These are phyloP conservation scores for Butastur rufipennis DNA, from an alignment of 2,113 vertebrate species.

Conservation along the genomic window DNA sequence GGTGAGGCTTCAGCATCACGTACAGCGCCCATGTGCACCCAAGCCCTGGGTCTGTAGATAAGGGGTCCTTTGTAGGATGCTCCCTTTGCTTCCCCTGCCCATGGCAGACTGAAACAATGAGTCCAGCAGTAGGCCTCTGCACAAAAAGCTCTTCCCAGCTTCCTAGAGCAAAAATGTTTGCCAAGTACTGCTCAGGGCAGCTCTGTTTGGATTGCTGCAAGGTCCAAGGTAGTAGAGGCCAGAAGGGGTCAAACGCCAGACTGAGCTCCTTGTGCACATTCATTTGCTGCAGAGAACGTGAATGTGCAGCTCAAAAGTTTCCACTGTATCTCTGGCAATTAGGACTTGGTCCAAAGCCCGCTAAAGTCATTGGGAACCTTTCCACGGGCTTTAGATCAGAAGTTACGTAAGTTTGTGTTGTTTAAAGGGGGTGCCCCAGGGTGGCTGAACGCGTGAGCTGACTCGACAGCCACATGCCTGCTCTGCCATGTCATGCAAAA, in stretches of 20 bases:
- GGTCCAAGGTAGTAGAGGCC: background rate
- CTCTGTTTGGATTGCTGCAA: background rate
- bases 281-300: background rate
- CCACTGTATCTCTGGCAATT: background rate
- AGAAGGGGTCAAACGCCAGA: background rate
- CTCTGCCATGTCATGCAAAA: background rate
- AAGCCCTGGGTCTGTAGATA: background rate
- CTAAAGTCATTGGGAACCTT: background rate
- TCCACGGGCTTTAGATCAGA: background rate
- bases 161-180: slow-evolving; percentile 15
- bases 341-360: background rate
- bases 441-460: background rate
- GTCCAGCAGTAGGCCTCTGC: background rate
- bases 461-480: background rate
- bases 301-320: slow-evolving; percentile 17
- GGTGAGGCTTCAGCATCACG: background rate
- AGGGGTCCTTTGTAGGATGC: background rate
- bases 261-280: background rate
- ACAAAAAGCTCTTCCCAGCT: slow-evolving; percentile 12
- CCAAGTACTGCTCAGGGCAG: background rate
- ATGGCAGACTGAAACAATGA: background rate
- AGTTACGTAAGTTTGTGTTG: background rate
- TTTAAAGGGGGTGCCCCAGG: background rate
- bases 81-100: slow-evolving; percentile 1
- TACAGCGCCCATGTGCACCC: background rate